Evolutionary conservation across 2,888 invertebrate species (phyloP).

Genomic region (Deilephila porcellus): DNA sequence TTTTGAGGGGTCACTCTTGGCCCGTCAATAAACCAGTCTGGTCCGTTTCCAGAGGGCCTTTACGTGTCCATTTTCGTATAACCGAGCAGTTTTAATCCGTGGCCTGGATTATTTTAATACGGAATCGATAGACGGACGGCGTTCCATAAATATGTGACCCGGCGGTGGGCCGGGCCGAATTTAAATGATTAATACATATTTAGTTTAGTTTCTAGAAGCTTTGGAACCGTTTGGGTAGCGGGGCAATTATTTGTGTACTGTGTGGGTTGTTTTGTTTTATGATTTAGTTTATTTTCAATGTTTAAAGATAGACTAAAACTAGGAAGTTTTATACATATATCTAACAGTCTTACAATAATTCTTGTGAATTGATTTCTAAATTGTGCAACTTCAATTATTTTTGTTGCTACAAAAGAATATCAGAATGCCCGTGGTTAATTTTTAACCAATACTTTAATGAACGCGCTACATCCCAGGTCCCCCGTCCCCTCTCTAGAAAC

Average conservation of each 20-base stretch:
- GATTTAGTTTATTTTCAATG: too few relatives aligned
- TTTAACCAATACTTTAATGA: too few relatives aligned
- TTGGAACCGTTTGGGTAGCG: background rate
- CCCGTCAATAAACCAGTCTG: conserved; percentile 5
- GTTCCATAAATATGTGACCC: conserved; percentile 39
- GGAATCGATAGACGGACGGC: conserved; percentile 47
- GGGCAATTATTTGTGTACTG: background rate
- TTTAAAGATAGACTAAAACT: too few relatives aligned
- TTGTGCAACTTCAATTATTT: too few relatives aligned
- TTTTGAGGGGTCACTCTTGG: conserved; percentile 10
- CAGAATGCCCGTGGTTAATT: too few relatives aligned
- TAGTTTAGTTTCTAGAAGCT: conserved; percentile 27
- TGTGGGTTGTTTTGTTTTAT: too few relatives aligned
- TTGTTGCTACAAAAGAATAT: too few relatives aligned
- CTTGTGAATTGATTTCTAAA: too few relatives aligned
- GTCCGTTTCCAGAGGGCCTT: conserved; percentile 18
- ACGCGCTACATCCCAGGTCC: too few relatives aligned
- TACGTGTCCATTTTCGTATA: conserved; percentile 19
- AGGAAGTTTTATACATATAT: too few relatives aligned
- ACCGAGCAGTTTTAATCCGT: conserved; percentile 28
- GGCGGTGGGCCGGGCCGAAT: conserved; percentile 35
- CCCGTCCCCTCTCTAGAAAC: too few relatives aligned
- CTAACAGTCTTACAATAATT: too few relatives aligned
- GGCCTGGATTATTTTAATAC: conserved; percentile 43
- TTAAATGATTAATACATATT: conserved; percentile 34